Conservation (phyloP, 2,888 invertebrate genomes). For the Caenorhabditis virilis region DNA sequence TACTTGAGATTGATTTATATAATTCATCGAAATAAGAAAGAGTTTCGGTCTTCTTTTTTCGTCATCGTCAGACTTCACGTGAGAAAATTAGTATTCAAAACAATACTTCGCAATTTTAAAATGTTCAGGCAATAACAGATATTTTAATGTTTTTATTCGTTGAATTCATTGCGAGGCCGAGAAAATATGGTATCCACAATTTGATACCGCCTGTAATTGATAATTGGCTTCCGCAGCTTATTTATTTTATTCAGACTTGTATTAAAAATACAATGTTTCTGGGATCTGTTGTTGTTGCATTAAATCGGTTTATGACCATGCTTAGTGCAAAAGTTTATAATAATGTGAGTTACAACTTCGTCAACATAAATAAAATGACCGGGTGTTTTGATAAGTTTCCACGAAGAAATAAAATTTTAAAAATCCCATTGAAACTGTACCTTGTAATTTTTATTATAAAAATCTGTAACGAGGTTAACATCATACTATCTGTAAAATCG, state of each 20-base stretch:
- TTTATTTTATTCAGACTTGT: conserved; percentile 11
- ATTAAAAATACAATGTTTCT: conserved; percentile 25
- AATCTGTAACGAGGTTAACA: too few species aligned
- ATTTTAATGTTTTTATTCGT: conserved; percentile 22
- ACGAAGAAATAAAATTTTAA: too few species aligned
- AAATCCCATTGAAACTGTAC: too few species aligned
- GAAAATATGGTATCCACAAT: conserved; percentile 16
- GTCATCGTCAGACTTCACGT: conserved; percentile 13
- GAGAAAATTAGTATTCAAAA: conserved; percentile 9
- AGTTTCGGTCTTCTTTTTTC: conserved; percentile 20
- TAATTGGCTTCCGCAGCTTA: conserved; percentile 16
- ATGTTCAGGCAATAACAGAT: conserved; percentile 27
- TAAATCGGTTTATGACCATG: conserved; percentile 20
- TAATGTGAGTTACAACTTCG: too few species aligned
- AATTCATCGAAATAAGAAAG: conserved; percentile 1
- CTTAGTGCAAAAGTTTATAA: neutral
- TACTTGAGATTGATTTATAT: conserved; percentile 16
- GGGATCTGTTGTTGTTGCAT: conserved; percentile 18
- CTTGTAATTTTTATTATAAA: too few species aligned
- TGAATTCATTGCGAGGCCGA: conserved; percentile 14
- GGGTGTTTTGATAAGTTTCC: too few species aligned
- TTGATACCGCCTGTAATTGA: neutral
- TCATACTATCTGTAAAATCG: too few species aligned
- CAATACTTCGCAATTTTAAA: neutral
- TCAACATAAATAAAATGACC: too few species aligned